Base-by-base conservation (phyloP, 2,113 vertebrate genomes). In the Pygoscelis antarcticus region DNA sequence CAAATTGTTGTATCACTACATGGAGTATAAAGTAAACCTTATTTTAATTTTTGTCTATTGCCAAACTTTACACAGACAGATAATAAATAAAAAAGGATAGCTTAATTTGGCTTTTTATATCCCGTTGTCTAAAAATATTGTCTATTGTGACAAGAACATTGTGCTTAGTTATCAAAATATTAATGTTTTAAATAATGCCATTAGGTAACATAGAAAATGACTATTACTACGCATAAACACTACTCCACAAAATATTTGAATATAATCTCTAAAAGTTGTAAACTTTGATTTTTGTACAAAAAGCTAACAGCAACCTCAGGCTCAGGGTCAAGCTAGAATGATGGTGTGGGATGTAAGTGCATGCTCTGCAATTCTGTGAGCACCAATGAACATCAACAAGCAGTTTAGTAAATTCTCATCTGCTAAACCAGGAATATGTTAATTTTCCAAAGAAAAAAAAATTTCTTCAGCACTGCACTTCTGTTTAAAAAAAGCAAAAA, bases 341-440 rank as follows among this genome's bases (percentile, higher is more conserved):
- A 66, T 7, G 4, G 3, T 13, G 12, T 55, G 22, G 38, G 69
- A 90, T 21, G 1, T 40, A 58, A 61, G 11, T 17, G 13, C 11
- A 2, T 11, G 18, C 6, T n/a, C 57, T 69, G 16, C 30, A 90
- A n/a, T 36, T 54, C 30, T 70, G 19, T 47, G 27, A 82, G 7
- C 11, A 32, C 46, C 25, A 30, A 30, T 44, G 42, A 65, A 62
- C 17, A 58, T 11, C 23, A 75, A 71, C 16, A 76, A 83, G 52
- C 19, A 77, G 32, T 52, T 78, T 68, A 52, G 47, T 70, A 69
- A 71, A 82, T 64, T 94, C 91, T 38, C 82, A 98, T 93, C 93
- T 97, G 92, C 77, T 97, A 81, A 97, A 97, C 97, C 97, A 98
- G 49, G 90, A 97, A 88, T 96, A 98, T 3, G 90, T 97, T 88